phyloP scores from a whole-genome alignment of 1,140 invertebrate genomes.

The Drosophila virilis region DNA sequence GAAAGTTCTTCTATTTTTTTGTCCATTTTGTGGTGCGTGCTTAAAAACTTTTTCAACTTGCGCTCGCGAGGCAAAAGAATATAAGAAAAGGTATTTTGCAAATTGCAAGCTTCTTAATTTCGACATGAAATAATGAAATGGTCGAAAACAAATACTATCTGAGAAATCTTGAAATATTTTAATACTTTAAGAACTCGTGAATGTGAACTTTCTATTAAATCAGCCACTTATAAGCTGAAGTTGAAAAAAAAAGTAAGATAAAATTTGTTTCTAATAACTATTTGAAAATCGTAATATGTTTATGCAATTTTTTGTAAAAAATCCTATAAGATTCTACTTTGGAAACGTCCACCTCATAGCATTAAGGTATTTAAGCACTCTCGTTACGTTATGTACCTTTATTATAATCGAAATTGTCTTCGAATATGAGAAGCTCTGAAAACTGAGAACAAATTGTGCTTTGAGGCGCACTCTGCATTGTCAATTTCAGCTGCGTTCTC shows the following conservation, averaged over 20 bases:
- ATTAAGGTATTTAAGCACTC: no score
- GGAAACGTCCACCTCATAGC: no score
- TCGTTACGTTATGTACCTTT: neutral
- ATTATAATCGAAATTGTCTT: neutral
- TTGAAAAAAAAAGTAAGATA: no score
- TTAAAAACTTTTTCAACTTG: slow-evolving; percentile 49
- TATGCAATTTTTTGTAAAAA: no score
- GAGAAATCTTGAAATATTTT: neutral
- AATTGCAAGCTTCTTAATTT: slow-evolving; percentile 13
- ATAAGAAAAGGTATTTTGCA: slow-evolving; percentile 28
- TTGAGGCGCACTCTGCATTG: slow-evolving; percentile 12
- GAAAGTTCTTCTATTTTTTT: slow-evolving; percentile 22
- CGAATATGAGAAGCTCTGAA: slow-evolving; percentile 4
- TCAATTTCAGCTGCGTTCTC: slow-evolving; percentile 28
- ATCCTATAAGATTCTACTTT: no score
- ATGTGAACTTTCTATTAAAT: no score
- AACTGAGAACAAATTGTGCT: slow-evolving; percentile 32
- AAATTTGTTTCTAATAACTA: no score
- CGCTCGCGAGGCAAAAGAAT: slow-evolving; percentile 25
- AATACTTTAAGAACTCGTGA: neutral
- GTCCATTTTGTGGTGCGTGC: slow-evolving; percentile 15
- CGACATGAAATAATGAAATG: neutral
- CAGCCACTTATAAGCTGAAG: no score
- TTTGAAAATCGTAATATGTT: no score
- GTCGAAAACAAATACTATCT: neutral